Conservation (phyloP, 2,113 vertebrate genomes). For the Trinectes maculatus region DNA sequence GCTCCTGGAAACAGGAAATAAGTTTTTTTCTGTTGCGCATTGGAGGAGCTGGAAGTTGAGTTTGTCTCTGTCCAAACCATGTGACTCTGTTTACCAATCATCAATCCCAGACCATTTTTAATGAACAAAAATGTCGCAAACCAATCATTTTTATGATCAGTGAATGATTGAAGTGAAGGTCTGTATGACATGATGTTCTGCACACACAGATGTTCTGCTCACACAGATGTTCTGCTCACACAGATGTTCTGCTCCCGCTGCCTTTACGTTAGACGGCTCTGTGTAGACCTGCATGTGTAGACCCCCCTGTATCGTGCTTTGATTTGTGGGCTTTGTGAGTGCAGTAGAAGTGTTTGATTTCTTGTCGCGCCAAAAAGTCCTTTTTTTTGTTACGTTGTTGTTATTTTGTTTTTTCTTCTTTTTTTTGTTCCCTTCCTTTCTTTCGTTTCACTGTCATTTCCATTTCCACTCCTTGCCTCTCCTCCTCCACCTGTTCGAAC, state of each 20-base stretch:
- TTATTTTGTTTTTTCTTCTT: slow-evolving; percentile 88
- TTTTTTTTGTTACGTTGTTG: slow-evolving; percentile 84
- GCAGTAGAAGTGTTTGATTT: slow-evolving; percentile 85
- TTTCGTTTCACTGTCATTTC: slow-evolving; percentile 76
- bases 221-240: too few species aligned
- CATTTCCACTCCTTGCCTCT: slow-evolving; percentile 68
- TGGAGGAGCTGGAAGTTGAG: slow-evolving; percentile 1
- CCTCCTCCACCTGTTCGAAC: slow-evolving; percentile 46
- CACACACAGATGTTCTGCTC: too few species aligned
- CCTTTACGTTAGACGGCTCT: slow-evolving; percentile 57
- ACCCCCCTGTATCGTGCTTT: slow-evolving; percentile 62
- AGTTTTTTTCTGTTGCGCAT: slow-evolving; percentile 30
- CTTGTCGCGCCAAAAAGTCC: slow-evolving; percentile 71
- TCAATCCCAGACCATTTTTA: neutral
- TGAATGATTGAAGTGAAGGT: slow-evolving; percentile 46
- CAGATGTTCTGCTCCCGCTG: slow-evolving; percentile 21
- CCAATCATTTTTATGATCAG: slow-evolving; percentile 47
- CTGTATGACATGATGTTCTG: too few species aligned
- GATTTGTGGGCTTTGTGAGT: slow-evolving; percentile 82
- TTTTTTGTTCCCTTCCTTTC: slow-evolving; percentile 84
- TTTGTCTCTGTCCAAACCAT: slow-evolving; percentile 17
- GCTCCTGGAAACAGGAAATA: too few species aligned
- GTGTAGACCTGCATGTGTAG: slow-evolving; percentile 75
- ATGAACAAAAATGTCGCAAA: slow-evolving; percentile 4
- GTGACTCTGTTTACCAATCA: neutral